phyloP scores from a whole-genome alignment of 2,797 vertebrate species.

The Fringilla coelebs region DNA sequence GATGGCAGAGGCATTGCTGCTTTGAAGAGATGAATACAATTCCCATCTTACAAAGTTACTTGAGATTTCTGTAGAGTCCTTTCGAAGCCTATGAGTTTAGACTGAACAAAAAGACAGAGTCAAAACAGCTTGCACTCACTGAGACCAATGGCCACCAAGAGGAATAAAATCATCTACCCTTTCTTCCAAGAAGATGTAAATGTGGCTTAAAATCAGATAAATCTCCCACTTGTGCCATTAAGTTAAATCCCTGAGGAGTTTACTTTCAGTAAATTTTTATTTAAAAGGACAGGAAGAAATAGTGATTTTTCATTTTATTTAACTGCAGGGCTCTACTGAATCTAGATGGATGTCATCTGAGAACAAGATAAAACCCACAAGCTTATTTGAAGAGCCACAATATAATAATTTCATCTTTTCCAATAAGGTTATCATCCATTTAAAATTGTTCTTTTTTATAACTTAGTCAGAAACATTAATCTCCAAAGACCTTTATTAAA shows the following conservation, averaged over 20 bases:
- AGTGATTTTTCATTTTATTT: slow-evolving; percentile 36
- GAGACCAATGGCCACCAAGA: not conserved
- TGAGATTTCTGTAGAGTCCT: not conserved
- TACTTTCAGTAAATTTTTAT: slow-evolving; percentile 37
- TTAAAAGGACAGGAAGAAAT: slow-evolving; percentile 15
- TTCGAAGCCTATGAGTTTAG: not conserved
- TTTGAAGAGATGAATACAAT: not conserved
- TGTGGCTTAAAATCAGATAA: not conserved
- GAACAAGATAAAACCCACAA: slow-evolving; percentile 9
- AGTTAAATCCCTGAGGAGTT: not conserved
- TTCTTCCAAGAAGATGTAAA: not conserved
- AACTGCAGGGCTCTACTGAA: slow-evolving; percentile 13
- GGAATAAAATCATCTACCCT: not conserved
- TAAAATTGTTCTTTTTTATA: not conserved
- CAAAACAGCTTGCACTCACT: not conserved
- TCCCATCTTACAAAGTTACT: not conserved
- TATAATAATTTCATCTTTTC: not conserved
- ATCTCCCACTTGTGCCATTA: not conserved
- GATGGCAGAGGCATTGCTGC: not conserved
- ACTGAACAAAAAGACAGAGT: not conserved
- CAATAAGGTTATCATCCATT: not conserved
- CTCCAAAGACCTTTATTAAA: not conserved
- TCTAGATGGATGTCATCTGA: not conserved
- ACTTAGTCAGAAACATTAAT: not conserved
- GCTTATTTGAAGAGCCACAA: not conserved